Evolutionary conservation across 1,140 invertebrate genomes (phyloP), one percentile per base, ranked within the genome.

Genomic region (Prorops nasuta): DNA sequence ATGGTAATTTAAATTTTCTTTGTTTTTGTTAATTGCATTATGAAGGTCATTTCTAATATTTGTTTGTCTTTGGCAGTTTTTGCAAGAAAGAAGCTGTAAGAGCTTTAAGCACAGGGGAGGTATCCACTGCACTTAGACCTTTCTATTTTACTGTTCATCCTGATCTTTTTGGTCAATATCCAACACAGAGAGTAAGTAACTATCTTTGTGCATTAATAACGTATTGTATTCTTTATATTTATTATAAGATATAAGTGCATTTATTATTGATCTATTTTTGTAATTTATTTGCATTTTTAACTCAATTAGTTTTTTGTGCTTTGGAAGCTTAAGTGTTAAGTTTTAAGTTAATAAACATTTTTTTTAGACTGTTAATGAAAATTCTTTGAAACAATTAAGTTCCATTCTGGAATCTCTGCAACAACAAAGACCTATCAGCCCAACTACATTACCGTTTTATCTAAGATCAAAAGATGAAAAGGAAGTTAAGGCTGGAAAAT

Each of bases 61-160:
- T 17, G 15, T 38, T 46, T 20, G 20, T 12, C 46, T 45, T 41
- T 49, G 15, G 19, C 38, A 77, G 75, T 47, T 70, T 77, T 24
- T 73, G 62, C 45, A 65, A 60, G 20, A 70, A 60, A 37, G 54
- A 67, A 16, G 47, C 68, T 7, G 54, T 73, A 3, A 65, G 74
- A 41, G 67, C 71, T 32, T 60, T 88, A 7, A 85, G 83, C 41
- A 83, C 86, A n/a, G 84, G 85, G 18, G 90, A 95, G 80, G 81
- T 94, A n/a, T 88, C 91, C 3, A 87, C 90, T 14, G 94, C 92
- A 1, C 76, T 98, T 12, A 80, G 93, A 53, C 94, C 94, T 1
- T 96, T 98, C 72, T 96, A 94, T 73, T 96, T 97, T 76, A 86
- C 86, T 38, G 94, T 97, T 16, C 94, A 98, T 82, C 94, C 94